Percentiles rank a stretch among this genome's conserved stretches.
Conservation (phyloP, 1,140 invertebrate genomes). For the Aphidius gifuensis region DNA sequence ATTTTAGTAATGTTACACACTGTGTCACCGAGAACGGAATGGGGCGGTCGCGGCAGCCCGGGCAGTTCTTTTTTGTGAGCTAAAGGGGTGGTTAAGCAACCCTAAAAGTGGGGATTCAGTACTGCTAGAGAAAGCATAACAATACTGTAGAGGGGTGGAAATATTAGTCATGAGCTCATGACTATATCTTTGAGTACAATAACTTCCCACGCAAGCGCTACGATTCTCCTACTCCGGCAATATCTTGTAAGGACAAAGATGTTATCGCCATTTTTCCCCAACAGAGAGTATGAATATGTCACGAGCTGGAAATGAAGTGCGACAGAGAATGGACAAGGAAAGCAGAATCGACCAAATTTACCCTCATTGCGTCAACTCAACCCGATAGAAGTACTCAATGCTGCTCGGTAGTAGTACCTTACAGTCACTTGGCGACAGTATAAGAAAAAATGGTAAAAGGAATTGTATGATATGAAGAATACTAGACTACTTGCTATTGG, state of each 20-base stretch:
- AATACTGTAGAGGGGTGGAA: too few species aligned
- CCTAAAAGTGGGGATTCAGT: constrained; percentile 25
- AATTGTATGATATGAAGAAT: constrained; percentile 10
- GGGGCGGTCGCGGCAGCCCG: constrained; percentile 53
- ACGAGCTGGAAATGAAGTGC: constrained; percentile 20
- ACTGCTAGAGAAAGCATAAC: too few species aligned
- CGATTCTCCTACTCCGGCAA: background rate
- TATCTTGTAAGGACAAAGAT: background rate
- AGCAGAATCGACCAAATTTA: constrained; percentile 45
- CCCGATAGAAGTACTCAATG: constrained; percentile 54
- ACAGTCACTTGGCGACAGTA: constrained; percentile 17
- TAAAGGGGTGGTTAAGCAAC: constrained; percentile 27
- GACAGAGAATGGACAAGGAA: constrained; percentile 31
- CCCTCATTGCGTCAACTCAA: constrained; percentile 30
- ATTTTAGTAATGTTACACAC: constrained; percentile 45
- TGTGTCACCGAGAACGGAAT: constrained; percentile 55
- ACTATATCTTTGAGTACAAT: too few species aligned
- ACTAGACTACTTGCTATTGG: constrained; percentile 2
- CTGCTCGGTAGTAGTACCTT: constrained; percentile 25
- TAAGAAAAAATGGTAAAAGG: constrained; percentile 21
- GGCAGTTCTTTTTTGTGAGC: constrained; percentile 49
- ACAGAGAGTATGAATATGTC: background rate
- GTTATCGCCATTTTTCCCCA: background rate
- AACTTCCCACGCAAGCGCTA: constrained; percentile 6
- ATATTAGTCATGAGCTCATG: too few species aligned